Evolutionary conservation across 2,888 invertebrate genomes (phyloP), one percentile per base, ranked within the genome.

Genomic region (Apamea epomidion): DNA sequence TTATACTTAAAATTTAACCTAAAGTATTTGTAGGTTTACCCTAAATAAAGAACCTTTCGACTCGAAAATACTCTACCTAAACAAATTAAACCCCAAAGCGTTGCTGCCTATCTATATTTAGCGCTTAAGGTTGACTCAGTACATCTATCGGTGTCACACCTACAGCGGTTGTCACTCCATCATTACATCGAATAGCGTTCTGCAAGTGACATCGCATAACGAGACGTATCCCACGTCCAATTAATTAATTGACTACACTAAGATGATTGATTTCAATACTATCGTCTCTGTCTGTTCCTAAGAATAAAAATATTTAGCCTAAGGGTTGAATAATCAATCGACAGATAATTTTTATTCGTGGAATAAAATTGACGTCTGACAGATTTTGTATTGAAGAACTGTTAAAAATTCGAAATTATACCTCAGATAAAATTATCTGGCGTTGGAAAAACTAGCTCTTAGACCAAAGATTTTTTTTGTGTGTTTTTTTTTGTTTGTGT

Each of bases 191-290:
- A 75, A 78, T 69, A 72, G 51, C 80, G 74, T 67, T 72, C 88
- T 84, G 84, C 68, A 64, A 60, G 68, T 80, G 88, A 86, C 88
- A 69, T 74, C 70, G 65, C 77, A 73, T 68, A 72, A 78, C 73
- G 54, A 74, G 71, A 54, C 76, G 77, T 76, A 78, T 83, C 70
- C 71, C 48, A 58, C 72, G 69, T 67, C 70, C 75, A 70, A 83
- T 86, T 88, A 89, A 84, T 88, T 88, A 86, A 84, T 84, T 69
- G 81, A 78, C 74, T 69, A 76, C 73, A 75, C 60, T 80, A 76
- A 76, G 81, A 81, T 86, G 77, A 84, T 88, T 45, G 80, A 86
- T 89, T 69, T 77, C 25, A 70, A 42, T 73, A 51, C 21, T n/a
- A 51, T 48, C 14, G 21, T 16, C 60, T 58, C 7, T 48, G 21